Percentiles rank a stretch among this genome's conserved stretches.
Evolutionary conservation across 1,140 invertebrate species (phyloP).

Genomic region (Macrocentrus cingulum): DNA sequence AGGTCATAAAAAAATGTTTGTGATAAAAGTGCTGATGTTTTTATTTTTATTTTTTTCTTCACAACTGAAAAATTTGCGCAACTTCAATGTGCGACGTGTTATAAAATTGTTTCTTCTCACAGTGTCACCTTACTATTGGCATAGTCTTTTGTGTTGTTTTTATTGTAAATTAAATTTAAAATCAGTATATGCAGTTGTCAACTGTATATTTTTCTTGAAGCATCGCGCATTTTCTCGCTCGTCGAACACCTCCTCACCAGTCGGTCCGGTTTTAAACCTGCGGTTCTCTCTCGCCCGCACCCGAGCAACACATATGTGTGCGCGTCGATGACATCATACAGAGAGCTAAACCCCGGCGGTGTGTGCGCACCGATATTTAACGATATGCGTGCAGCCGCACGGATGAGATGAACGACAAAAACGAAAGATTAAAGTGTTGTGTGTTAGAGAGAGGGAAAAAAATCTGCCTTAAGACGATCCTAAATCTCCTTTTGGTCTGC

Average conservation of each 20-base stretch:
- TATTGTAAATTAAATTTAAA: constrained; percentile 8
- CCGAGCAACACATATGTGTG: constrained; percentile 38
- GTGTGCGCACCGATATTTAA: constrained; percentile 15
- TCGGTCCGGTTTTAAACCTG: constrained; percentile 55
- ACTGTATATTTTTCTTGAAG: constrained; percentile 10
- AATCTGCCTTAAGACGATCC: neutral
- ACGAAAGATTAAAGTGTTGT: constrained; percentile 14
- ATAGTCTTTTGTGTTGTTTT: neutral
- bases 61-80: too few species aligned
- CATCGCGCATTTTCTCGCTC: constrained; percentile 39
- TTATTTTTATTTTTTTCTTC: too few species aligned
- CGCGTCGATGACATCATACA: constrained; percentile 48
- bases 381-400: constrained; percentile 16
- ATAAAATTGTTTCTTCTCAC: too few species aligned
- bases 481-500: neutral
- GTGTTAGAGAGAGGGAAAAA: neutral
- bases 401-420: neutral
- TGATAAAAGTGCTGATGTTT: too few species aligned
- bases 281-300: constrained; percentile 33
- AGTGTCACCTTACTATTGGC: neutral
- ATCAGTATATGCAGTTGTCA: neutral
- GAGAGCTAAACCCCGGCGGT: neutral
- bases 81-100: too few species aligned
- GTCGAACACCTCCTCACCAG: constrained; percentile 51
- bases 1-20: too few species aligned